Base-by-base conservation (phyloP, 2,797 vertebrate genomes). In the Helarctos malayanus region DNA sequence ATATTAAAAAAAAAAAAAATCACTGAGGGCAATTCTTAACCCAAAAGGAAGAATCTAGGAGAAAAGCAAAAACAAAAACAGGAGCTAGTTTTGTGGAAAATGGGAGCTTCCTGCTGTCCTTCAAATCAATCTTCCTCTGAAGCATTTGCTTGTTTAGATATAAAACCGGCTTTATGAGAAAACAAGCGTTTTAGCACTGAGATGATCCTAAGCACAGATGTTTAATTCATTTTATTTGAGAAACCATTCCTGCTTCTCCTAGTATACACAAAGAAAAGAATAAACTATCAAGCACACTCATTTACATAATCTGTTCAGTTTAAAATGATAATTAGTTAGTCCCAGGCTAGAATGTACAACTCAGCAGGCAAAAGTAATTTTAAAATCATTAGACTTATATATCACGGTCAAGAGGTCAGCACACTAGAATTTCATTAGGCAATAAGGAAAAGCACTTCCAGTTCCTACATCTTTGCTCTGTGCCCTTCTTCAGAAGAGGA, bases 311-410 rank as follows among this genome's bases (percentile, higher is more conserved):
- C 68, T 92, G 65, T 82, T 93, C 94, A 49, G 83, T 96, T 98
- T 97, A 95, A 98, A 97, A 97, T 97, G 94, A 79, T 98, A 98
- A 97, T 98, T 96, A 96, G 91, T 89, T 94, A 96, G 92, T 97
- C 89, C 61, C 68, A 21, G 81, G 73, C 78, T 97, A 95, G 83
- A 98, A 98, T 94, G 97, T 75, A 96, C 94, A 97, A 89, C 97
- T 96, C 97, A 98, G 97, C 95, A 97, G 90, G 95, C 87, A 94
- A 97, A 97, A 97, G 96, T 93, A 96, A 98, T 98, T 98, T 98
- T 89, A 96, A 97, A 97, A 96, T 97, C 94, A 96, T 98, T 98
- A 96, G 81, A 79, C 92, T 89, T 98, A 88, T 68, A 95, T 73
- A 88, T 95, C 94, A 94, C 89, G 95, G 95, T 97, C 96, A 97